Base-by-base conservation (phyloP, 2,797 vertebrate species). In the Neostethus bicornis region DNA sequence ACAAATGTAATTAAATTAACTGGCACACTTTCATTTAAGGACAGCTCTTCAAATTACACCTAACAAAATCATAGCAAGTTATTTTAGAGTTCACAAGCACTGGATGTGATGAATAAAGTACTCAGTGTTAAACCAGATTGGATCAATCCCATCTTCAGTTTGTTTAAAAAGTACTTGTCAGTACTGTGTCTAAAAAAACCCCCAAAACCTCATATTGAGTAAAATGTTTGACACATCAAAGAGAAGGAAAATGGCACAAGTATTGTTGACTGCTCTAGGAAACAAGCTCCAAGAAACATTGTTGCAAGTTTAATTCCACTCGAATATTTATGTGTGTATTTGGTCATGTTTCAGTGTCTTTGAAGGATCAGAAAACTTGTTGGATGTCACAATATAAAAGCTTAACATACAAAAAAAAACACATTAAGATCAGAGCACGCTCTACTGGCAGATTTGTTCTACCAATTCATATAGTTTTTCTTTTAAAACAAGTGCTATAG, bases 1-100 rank as follows among this genome's bases (percentile, higher is more conserved):
- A n/a, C 14, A 39, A 48, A 25, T 13, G 21, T 13, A 42, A 46
- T 53, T 2, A 39, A 26, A 54, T 53, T 37, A 63, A 38, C 61
- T 72, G 57, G 46, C 31, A 70, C 13, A 45, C 23, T 53, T 21
- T 72, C 37, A 57, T 48, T 66, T 63, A 47, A 66, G 64, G 57
- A 58, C 59, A 60, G n/a, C 32, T 13, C 2, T 17, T 76, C 19
- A 31, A 14, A 48, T 51, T 29, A 44, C 12, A 64, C 48, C 5
- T 20, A 7, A 42, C 23, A 16, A 37, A 57, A 53, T 14, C 25
- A 43, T 4, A 51, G 48, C 7, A 57, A 48, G 19, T 20, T 53
- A 10, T 6, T 29, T 54, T 67, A 28, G 11, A 37, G 24, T 44
- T 32, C 3, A 47, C n/a, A 20, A 35, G 69, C 23, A 66, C 23